Conservation (phyloP, 2,797 vertebrate genomes). For the Chelmon rostratus region DNA sequence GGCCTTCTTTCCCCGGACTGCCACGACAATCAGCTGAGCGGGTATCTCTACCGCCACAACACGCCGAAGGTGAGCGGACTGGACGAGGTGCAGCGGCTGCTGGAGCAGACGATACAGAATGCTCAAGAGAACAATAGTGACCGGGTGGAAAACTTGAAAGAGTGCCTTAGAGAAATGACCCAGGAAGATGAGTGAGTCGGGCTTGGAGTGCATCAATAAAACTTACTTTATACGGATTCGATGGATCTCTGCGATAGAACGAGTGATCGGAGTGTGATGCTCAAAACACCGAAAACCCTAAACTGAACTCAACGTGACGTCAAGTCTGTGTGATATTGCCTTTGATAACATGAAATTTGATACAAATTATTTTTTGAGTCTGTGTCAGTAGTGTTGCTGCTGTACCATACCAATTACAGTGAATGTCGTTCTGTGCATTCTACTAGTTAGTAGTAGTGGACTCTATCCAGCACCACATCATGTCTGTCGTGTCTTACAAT, state of each 20-base stretch:
- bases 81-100: slow-evolving; percentile 49
- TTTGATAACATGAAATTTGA: neutral
- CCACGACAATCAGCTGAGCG: slow-evolving; percentile 53
- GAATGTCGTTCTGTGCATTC: slow-evolving; percentile 3
- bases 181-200: slow-evolving; percentile 68
- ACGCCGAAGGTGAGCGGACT: slow-evolving; percentile 47
- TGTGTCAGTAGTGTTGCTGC: neutral
- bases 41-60: slow-evolving; percentile 56
- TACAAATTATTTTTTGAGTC: neutral
- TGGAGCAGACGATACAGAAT: slow-evolving; percentile 44
- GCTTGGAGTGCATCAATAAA: neutral
- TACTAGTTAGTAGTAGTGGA: too few relatives aligned
- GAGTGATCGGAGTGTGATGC: neutral
- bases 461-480: neutral
- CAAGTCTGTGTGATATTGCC: neutral
- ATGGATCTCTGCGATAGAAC: neutral
- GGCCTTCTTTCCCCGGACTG: slow-evolving; percentile 73
- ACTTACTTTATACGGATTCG: neutral
- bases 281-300: too few relatives aligned
- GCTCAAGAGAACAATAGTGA: slow-evolving; percentile 39
- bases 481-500: neutral
- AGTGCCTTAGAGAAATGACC: slow-evolving; percentile 79
- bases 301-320: neutral
- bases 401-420: neutral
- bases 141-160: slow-evolving; percentile 67